phyloP scores from a whole-genome alignment of 2,888 invertebrate species.

The Mayetiola destructor region DNA sequence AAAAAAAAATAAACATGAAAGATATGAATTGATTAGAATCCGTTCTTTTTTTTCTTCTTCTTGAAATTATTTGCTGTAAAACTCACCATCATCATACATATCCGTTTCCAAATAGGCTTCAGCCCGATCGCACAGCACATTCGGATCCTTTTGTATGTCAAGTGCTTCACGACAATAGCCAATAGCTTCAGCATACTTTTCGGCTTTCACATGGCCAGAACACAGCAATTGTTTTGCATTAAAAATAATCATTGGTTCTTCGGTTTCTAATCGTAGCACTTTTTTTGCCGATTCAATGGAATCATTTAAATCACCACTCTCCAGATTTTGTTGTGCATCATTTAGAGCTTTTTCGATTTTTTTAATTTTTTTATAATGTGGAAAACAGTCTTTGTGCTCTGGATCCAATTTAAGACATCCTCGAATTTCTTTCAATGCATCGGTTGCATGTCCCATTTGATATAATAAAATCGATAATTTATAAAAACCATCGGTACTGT shows the following conservation, averaged over 20 bases:
- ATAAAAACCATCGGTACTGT: constrained; percentile 67
- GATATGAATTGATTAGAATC: neutral
- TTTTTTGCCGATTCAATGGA: constrained; percentile 56
- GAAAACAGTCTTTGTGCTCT: constrained; percentile 91
- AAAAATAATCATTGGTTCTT: constrained; percentile 54
- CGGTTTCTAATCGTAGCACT: constrained; percentile 52
- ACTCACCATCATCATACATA: constrained; percentile 72
- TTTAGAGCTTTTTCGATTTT: constrained; percentile 71
- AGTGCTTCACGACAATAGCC: constrained; percentile 65
- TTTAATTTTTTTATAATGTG: constrained; percentile 90
- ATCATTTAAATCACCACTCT: constrained; percentile 46
- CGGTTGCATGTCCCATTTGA: constrained; percentile 79
- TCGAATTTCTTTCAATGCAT: constrained; percentile 81
- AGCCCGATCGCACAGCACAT: constrained; percentile 74
- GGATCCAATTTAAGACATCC: constrained; percentile 96
- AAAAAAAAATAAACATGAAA: neutral
- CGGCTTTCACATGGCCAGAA: constrained; percentile 56
- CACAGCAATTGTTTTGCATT: constrained; percentile 67
- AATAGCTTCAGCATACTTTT: constrained; percentile 57
- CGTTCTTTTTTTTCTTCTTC: neutral
- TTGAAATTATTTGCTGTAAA: neutral
- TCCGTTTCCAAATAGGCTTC: constrained; percentile 83
- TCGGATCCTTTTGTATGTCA: constrained; percentile 56
- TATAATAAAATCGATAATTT: constrained; percentile 70
- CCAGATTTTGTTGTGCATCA: constrained; percentile 47